A percentile compares a stretch with the other conserved stretches of the same genome.
phyloP scores from a whole-genome alignment of 1,140 invertebrate genomes.

The Drosophila obscura region DNA sequence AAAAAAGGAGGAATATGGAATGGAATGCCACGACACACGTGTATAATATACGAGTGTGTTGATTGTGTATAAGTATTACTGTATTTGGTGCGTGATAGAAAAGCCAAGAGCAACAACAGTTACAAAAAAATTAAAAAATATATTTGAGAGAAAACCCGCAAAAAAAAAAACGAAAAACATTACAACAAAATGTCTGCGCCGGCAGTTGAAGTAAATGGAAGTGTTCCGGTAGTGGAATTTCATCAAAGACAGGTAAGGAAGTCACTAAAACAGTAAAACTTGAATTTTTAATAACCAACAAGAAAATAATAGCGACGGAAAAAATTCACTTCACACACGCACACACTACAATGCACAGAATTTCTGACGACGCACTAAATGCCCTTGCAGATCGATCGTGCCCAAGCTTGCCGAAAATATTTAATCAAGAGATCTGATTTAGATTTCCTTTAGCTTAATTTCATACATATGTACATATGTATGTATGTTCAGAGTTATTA shows the following conservation, averaged over 20 bases:
- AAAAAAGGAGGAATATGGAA: slow-evolving; percentile 15
- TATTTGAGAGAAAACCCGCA: slow-evolving; percentile 1
- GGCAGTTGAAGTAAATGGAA: slow-evolving; percentile 67
- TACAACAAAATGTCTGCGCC: slow-evolving; percentile 57
- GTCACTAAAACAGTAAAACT: neutral
- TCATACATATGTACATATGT: no score
- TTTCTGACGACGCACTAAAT: neutral
- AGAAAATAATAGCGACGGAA: no score
- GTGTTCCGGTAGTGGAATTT: slow-evolving; percentile 62
- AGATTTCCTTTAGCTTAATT: no score
- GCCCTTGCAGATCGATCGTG: no score
- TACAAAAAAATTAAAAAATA: slow-evolving; percentile 1
- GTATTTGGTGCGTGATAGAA: slow-evolving; percentile 15
- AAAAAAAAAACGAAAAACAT: slow-evolving; percentile 16
- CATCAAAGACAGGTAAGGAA: slow-evolving; percentile 66
- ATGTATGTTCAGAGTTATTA: no score
- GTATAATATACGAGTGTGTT: slow-evolving; percentile 33
- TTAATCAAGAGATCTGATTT: no score
- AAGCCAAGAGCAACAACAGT: slow-evolving; percentile 14
- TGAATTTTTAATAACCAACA: no score
- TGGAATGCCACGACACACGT: slow-evolving; percentile 42
- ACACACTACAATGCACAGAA: neutral
- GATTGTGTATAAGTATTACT: slow-evolving; percentile 24
- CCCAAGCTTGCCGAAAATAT: no score
- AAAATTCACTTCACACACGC: no score